Evolutionary conservation across 2,113 vertebrate species (phyloP).

Genomic region (Natator depressus): DNA sequence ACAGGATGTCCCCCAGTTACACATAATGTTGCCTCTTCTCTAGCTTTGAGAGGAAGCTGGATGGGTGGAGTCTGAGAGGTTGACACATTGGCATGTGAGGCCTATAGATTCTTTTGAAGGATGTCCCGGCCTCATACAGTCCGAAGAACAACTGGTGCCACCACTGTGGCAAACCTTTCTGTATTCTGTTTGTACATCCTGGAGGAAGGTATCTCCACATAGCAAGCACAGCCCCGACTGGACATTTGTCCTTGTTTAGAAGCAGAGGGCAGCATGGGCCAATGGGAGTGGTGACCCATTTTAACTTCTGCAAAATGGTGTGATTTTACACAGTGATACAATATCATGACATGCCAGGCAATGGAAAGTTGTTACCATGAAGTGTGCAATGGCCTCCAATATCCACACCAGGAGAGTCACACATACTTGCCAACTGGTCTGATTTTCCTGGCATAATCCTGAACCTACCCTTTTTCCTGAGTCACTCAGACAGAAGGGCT

Average conservation of each 20-base stretch:
- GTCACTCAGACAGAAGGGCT: neutral
- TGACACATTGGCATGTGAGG: neutral
- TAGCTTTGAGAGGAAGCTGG: neutral
- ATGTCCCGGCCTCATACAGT: neutral
- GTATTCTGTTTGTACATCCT: neutral
- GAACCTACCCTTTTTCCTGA: neutral
- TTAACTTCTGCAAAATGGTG: neutral
- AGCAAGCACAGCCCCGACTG: fast-evolving
- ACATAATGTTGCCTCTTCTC: neutral
- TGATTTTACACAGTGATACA: constrained; percentile 14
- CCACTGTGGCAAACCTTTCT: neutral
- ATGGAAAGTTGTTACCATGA: neutral
- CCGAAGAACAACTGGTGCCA: neutral
- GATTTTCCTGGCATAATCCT: neutral
- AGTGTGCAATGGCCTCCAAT: fast-evolving
- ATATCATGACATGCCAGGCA: constrained; percentile 15
- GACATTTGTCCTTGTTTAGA: neutral
- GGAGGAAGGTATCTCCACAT: neutral
- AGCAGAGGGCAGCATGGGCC: neutral
- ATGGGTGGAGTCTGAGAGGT: neutral
- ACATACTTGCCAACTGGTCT: fast-evolving
- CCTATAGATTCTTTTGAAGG: neutral
- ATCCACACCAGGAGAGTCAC: neutral
- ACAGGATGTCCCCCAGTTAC: neutral
- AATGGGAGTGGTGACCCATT: neutral